Evolutionary conservation across 2,888 invertebrate species (phyloP), one percentile per base, ranked within the genome.

Genomic region (Orthosia gothica): DNA sequence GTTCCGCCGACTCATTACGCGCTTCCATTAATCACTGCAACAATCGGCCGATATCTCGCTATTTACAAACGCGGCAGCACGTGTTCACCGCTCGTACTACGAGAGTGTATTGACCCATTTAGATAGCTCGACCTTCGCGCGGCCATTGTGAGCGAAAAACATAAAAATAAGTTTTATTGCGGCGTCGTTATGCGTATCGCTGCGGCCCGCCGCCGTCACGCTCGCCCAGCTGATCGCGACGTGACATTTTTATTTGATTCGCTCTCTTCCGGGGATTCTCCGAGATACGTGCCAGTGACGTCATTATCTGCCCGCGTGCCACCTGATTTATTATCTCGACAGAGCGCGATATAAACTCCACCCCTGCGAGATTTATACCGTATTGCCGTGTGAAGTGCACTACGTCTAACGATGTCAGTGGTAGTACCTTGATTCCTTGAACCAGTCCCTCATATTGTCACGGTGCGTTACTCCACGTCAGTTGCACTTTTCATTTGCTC

Each of bases 161-260:
- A 96, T 96, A 96, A 96, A 96, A 96, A 96, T 96, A 96, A 96
- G 96, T 96, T 96, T 96, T 96, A 96, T 96, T 96, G 96, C 96
- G 95, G 94, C 94, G 95, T 95, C 95, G 96, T 96, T 96, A 96
- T 95, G 96, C 96, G 96, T 95, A 95, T 93, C 95, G 95, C 92
- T 91, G 92, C 90, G 92, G 92, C 89, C 89, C 89, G 91, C 91
- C 81, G 91, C 92, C 95, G 94, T 93, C 95, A 92, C 95, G 93
- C 91, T 85, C 92, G 93, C 93, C 93, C 94, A 96, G 96, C 96
- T 96, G 96, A 96, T 96, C 95, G 96, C 95, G 93, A 96, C 96
- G 96, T 96, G 96, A 96, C 96, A 96, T 96, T 96, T 96, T 96
- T 96, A 96, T 96, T 96, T 96, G 94, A 96, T 95, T 95, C 95